Percentiles rank a stretch among this genome's conserved stretches.
Evolutionary conservation across 2,113 vertebrate genomes (phyloP).

Genomic region (Tyrannus savana): DNA sequence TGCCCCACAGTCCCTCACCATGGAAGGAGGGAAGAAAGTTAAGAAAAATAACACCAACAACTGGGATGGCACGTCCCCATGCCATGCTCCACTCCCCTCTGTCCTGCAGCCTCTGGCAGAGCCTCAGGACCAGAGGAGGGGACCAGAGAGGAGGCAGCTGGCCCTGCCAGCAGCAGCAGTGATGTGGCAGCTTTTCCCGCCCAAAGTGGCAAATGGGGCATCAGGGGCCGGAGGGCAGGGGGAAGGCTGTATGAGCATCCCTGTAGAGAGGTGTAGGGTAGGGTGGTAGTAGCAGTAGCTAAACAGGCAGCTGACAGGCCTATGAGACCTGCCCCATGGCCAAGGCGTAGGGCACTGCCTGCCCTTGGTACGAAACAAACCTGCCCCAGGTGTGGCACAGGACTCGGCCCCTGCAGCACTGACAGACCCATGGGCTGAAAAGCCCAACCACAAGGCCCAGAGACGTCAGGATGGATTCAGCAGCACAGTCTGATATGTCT

Average conservation of each 20-base stretch:
- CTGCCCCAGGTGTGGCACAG: rapidly evolving
- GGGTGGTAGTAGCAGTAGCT: rapidly evolving
- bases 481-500: not conserved
- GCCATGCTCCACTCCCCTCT: no score
- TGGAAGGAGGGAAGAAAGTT: not conserved
- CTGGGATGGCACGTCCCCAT: rapidly evolving
- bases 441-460: rapidly evolving
- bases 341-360: rapidly evolving
- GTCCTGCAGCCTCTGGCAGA: not conserved
- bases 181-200: not conserved
- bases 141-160: not conserved
- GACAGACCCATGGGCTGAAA: not conserved
- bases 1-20: rapidly evolving
- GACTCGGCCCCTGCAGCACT: rapidly evolving
- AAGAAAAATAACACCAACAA: rapidly evolving
- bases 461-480: not conserved
- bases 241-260: rapidly evolving
- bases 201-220: rapidly evolving
- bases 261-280: rapidly evolving
- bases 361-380: rapidly evolving
- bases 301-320: not conserved
- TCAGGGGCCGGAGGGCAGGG: rapidly evolving
- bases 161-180: not conserved
- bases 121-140: rapidly evolving
- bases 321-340: rapidly evolving